These are phyloP conservation scores for Masticophis lateralis DNA, from an alignment of 2,797 vertebrate genomes.

Conservation along the genomic window DNA sequence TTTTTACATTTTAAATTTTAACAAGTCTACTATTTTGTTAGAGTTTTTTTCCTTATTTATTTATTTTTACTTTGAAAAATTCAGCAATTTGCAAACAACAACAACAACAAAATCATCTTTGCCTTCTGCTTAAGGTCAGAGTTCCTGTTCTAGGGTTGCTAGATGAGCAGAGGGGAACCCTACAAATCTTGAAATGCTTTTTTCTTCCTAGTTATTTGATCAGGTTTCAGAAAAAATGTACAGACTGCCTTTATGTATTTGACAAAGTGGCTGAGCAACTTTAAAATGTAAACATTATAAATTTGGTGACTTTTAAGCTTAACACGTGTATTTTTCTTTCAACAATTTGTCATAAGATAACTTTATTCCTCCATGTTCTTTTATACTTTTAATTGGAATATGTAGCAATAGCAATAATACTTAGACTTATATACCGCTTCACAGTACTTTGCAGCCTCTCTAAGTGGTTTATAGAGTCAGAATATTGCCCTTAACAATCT, in stretches of 20 bases:
- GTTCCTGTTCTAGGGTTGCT: not conserved
- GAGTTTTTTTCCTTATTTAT: not conserved
- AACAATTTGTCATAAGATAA: not conserved
- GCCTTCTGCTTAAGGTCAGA: not conserved
- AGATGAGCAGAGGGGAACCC: no score
- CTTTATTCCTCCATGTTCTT: not conserved
- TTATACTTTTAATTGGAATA: not conserved
- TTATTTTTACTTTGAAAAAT: not conserved
- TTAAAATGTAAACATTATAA: not conserved
- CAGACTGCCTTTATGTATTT: not conserved
- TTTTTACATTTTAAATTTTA: not conserved
- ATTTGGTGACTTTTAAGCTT: not conserved
- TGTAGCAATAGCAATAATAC: not conserved
- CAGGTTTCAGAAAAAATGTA: not conserved
- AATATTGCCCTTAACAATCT: no score
- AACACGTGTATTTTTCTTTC: not conserved
- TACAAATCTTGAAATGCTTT: not conserved
- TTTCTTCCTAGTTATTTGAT: not conserved
- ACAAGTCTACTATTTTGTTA: not conserved
- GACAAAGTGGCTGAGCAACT: not conserved
- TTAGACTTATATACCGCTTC: not conserved
- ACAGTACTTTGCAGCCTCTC: not conserved
- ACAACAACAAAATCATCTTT: not conserved
- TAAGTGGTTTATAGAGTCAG: no score
- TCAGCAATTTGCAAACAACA: not conserved